Evolutionary conservation across 1,140 invertebrate genomes (phyloP), one percentile per base, ranked within the genome.

Genomic region (Drosophila willistoni): DNA sequence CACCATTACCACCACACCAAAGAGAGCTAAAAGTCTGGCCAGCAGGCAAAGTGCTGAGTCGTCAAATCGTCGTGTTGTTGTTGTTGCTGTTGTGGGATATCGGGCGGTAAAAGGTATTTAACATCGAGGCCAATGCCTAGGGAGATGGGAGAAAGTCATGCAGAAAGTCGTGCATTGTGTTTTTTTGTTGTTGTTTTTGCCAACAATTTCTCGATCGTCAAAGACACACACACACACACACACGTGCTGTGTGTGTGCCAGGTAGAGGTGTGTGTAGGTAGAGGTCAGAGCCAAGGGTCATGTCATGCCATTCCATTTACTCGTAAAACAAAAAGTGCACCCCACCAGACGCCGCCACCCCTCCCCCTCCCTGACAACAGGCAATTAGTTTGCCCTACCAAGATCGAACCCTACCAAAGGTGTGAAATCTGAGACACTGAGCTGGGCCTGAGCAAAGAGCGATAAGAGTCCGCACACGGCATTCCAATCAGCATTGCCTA

Each of bases 81-180:
- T 17, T 14, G n/a, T 14, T n/a, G 44, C 22, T 17, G 17, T 51
- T 17, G 44, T 51, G 41, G 66, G 66, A 44, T 68, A 67, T n/a
- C 36, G 65, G 13, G 33, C 22, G 34, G 51, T 36, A 57, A 33
- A 57, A 71, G 68, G 74, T 77, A 77, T 77, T 77, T 77, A 77
- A 77, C 67, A 77, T 76, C 67, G 73, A 76, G 73, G 74, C 68
- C 74, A 71, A 69, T 72, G 64, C 82, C 82, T 54, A 68, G 57
- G 78, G 82, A 67, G 81, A 55, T 75, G 76, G 83, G 83, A 83
- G 83, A 86, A 86, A 86, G 83, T 86, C 73, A 64, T 71, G 77
- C 76, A 77, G 71, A 79, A 85, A 82, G 42, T 87, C 83, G 79
- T 87, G 83, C 83, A 83, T 82, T 86, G 82, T 81, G 44, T 47